Evolutionary conservation across 2,888 invertebrate species (phyloP), one percentile per base, ranked within the genome.

Genomic region (Sericinus montela): DNA sequence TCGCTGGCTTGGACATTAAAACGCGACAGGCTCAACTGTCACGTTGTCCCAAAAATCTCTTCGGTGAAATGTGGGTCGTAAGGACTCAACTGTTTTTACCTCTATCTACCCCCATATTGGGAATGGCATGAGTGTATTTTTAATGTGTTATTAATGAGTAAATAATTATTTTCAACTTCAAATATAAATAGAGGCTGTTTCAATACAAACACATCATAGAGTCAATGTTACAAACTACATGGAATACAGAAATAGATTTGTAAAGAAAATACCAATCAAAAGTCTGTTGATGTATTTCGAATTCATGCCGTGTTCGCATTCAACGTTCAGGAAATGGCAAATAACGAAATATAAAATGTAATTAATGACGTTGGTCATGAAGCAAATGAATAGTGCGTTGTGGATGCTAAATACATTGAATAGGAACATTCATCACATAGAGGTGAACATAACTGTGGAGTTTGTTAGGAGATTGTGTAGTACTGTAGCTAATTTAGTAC

Each of bases 341-440:
- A 49, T 49, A 40, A 38, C 49, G 39, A 42, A 49, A 49, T 45
- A 45, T 44, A 45, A 45, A 49, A 49, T 40, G 45, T 49, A 45
- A 49, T 45, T 49, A 49, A 49, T 49, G 49, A 40, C 45, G 13
- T 36, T 35, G 10, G 10, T 35, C n/a, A 45, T 40, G 40, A 45
- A 45, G 49, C 44, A 36, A 45, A 45, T 40, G 49, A 45, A 40
- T 49, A 49, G 44, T 35, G 28, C 13, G 16, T 11, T n/a, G 44
- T 40, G 44, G 44, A 45, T 49, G 35, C 40, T 35, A 39, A 28
- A 48, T 15, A 30, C 44, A 39, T 38, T 43, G 42, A 48, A 44
- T 44, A 25, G 34, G 29, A 16, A 28, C 49, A 49, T 45, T 40
- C 45, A 49, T 49, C 45, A 36, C n/a, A 9, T 34, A 16, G 25